These are phyloP conservation scores for Tiliacea citrago DNA, from an alignment of 2,888 invertebrate genomes.

Conservation along the genomic window DNA sequence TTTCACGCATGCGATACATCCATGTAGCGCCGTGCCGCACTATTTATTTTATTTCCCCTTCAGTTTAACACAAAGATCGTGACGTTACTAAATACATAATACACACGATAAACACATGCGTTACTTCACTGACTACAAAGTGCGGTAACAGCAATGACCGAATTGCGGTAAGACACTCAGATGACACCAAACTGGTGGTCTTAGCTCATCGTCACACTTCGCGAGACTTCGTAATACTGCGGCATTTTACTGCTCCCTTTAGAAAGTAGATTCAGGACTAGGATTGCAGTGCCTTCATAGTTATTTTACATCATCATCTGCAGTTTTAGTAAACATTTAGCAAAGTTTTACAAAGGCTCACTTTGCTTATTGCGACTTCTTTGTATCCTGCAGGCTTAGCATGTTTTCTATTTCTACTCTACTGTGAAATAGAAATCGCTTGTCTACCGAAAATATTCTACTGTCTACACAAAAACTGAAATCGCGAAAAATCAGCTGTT, in stretches of 20 bases:
- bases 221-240: conserved; percentile 37
- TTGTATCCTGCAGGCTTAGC: not conserved
- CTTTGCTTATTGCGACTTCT: not conserved
- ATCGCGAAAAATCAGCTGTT: no score
- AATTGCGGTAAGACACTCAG: conserved; percentile 33
- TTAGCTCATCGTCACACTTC: conserved; percentile 36
- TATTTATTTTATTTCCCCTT: conserved; percentile 30
- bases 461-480: no score
- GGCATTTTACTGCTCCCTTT: conserved; percentile 22
- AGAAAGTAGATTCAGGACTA: conserved; percentile 35
- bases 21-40: not conserved
- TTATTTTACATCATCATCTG: not conserved
- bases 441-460: no score
- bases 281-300: not conserved
- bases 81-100: conserved; percentile 26
- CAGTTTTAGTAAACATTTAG: not conserved
- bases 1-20: not conserved
- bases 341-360: not conserved
- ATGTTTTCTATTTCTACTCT: no score
- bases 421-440: no score
- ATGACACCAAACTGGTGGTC: conserved; percentile 46
- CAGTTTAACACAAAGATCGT: conserved; percentile 26
- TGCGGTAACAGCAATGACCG: conserved; percentile 44
- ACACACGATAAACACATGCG: conserved; percentile 27
- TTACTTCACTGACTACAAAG: conserved; percentile 44